Conservation (phyloP, 2,797 vertebrate species). For the Micrastur ruficollis region DNA sequence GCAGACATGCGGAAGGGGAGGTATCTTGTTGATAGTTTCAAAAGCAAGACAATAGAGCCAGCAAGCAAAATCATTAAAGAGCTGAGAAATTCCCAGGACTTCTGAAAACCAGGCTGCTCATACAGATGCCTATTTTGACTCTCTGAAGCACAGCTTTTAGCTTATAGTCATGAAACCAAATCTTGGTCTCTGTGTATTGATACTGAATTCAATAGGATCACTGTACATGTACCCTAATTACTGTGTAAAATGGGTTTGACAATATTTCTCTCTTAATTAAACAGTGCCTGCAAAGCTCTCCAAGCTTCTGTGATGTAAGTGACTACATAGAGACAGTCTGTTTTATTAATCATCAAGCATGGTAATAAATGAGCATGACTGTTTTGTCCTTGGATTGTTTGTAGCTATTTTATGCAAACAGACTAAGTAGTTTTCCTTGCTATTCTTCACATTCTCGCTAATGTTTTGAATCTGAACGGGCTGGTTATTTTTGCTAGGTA, state of each 20-base stretch:
- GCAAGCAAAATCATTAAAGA: not conserved
- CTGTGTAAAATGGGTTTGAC: not conserved
- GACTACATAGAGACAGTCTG: not conserved
- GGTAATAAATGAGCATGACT: not conserved
- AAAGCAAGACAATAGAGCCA: not conserved
- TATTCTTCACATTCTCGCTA: not conserved
- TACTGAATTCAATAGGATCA: not conserved
- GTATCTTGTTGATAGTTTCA: not conserved
- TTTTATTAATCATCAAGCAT: constrained; percentile 12
- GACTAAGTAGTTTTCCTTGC: constrained; percentile 8
- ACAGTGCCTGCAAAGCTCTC: not conserved
- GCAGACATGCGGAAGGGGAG: not conserved
- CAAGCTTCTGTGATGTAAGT: not conserved
- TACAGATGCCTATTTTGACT: not conserved
- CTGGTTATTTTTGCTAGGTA: not conserved
- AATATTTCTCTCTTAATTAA: constrained; percentile 27
- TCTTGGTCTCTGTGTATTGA: not conserved
- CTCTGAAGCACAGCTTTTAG: not conserved
- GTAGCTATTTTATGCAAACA: not conserved
- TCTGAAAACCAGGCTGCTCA: not conserved
- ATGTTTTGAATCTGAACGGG: not conserved
- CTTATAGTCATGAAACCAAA: not conserved
- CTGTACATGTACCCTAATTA: not conserved
- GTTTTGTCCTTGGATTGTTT: constrained; percentile 15
- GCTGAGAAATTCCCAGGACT: not conserved